Percentiles rank a stretch among this genome's conserved stretches.
Evolutionary conservation across 2,888 invertebrate genomes (phyloP).

Genomic region (Trissonchulus latispiculum): DNA sequence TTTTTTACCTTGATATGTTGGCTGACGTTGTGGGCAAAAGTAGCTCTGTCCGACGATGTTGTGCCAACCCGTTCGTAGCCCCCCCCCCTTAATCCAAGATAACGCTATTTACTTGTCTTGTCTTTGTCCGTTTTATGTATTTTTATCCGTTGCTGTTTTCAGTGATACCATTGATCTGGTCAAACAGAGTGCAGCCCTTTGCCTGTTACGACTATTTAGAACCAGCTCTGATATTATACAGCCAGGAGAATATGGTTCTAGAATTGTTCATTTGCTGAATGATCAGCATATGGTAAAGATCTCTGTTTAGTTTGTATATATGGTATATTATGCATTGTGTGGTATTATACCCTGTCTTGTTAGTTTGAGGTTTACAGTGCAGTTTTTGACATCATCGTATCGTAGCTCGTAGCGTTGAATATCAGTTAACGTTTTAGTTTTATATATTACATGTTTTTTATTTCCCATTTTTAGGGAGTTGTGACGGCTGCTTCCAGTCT

Average conservation of each 20-base stretch:
- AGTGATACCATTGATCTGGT: slow-evolving; percentile 98
- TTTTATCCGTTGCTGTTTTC: slow-evolving; percentile 29
- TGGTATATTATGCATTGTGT: neutral
- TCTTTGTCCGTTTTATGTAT: neutral
- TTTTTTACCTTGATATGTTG: no score
- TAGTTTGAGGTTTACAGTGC: no score
- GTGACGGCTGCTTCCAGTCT: slow-evolving; percentile 96
- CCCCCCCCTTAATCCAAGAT: neutral
- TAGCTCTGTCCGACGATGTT: no score
- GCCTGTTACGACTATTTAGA: slow-evolving; percentile 80
- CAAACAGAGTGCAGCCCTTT: slow-evolving; percentile 96
- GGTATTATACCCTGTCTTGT: no score
- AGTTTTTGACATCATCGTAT: no score
- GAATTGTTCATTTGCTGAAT: slow-evolving; percentile 94
- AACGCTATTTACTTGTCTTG: neutral
- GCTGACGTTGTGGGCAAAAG: no score
- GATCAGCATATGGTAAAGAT: slow-evolving; percentile 76
- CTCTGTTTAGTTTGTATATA: no score
- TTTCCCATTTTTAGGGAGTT: slow-evolving; percentile 64
- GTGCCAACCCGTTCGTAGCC: no score
- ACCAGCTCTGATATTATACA: slow-evolving; percentile 92
- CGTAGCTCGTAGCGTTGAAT: no score
- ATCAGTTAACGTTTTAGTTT: no score
- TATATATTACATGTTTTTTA: no score
- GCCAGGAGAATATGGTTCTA: slow-evolving; percentile 88